Evolutionary conservation across 2,888 invertebrate genomes (phyloP).

Genomic region (Spodoptera exigua): DNA sequence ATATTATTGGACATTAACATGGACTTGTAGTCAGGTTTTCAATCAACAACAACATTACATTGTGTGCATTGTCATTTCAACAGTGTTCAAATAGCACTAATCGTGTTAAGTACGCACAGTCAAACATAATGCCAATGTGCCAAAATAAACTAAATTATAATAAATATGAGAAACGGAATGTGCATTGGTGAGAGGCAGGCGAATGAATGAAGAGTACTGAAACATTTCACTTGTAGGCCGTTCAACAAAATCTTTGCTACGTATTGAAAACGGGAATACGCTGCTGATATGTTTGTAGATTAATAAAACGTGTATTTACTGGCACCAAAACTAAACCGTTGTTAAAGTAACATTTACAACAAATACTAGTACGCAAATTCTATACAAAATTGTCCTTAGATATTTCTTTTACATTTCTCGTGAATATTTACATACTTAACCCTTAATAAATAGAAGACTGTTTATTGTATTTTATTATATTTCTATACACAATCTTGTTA

Average conservation of each 20-base stretch:
- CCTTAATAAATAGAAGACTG: slow-evolving; percentile 72
- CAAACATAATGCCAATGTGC: slow-evolving; percentile 49
- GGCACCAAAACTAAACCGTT: slow-evolving; percentile 70
- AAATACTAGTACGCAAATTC: slow-evolving; percentile 72
- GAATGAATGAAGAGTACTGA: slow-evolving; percentile 43
- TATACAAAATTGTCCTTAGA: slow-evolving; percentile 82
- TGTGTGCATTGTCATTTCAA: slow-evolving; percentile 53
- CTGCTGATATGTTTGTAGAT: slow-evolving; percentile 60
- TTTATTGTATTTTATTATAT: slow-evolving; percentile 54
- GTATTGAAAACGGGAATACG: slow-evolving; percentile 47
- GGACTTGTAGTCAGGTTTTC: slow-evolving; percentile 35
- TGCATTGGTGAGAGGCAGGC: slow-evolving; percentile 52
- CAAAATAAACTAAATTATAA: slow-evolving; percentile 51
- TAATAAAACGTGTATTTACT: slow-evolving; percentile 53
- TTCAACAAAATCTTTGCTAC: slow-evolving; percentile 50
- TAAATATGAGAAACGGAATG: slow-evolving; percentile 62
- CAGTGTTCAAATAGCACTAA: slow-evolving; percentile 44
- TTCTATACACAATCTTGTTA: slow-evolving; percentile 64
- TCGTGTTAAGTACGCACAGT: slow-evolving; percentile 58
- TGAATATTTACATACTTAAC: slow-evolving; percentile 82
- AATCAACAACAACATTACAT: slow-evolving; percentile 44
- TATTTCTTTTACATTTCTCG: slow-evolving; percentile 65
- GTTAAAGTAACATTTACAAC: slow-evolving; percentile 74
- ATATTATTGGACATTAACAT: slow-evolving; percentile 53
- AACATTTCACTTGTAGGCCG: slow-evolving; percentile 48